These are phyloP conservation scores for Littorina saxatilis DNA, from an alignment of 1,140 invertebrate species.

Conservation along the genomic window DNA sequence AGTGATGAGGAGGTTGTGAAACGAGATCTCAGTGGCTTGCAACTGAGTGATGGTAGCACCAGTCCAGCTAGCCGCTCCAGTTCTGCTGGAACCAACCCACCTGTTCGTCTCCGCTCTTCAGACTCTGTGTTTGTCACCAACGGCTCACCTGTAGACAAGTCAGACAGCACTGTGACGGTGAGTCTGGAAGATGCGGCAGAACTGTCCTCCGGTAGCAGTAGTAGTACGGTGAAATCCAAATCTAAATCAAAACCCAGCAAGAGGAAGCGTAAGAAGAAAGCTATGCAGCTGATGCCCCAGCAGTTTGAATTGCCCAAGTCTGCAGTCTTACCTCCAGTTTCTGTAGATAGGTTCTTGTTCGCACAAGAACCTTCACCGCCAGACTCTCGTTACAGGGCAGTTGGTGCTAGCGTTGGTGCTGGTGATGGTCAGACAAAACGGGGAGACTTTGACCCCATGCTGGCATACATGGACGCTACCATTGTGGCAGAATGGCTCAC, in stretches of 20 bases:
- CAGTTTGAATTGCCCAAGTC: constrained; percentile 65
- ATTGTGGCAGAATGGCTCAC: constrained; percentile 72
- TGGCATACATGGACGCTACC: constrained; percentile 72
- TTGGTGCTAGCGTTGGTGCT: constrained; percentile 33
- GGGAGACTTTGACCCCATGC: constrained; percentile 69
- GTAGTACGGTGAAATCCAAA: constrained; percentile 17
- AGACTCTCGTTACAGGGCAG: constrained; percentile 5
- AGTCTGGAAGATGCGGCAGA: neutral
- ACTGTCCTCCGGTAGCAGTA: constrained; percentile 2
- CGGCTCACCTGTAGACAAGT: constrained; percentile 56
- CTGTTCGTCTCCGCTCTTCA: constrained; percentile 50
- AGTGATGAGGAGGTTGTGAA: constrained; percentile 57
- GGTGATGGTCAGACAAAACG: constrained; percentile 14
- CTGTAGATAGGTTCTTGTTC: neutral
- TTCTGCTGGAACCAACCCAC: constrained; percentile 29
- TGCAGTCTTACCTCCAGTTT: constrained; percentile 60
- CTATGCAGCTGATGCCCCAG: constrained; percentile 44
- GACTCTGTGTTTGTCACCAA: constrained; percentile 71
- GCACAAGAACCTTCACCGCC: constrained; percentile 12
- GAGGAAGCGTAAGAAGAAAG: constrained; percentile 60
- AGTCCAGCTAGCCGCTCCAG: neutral
- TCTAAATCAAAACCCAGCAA: constrained; percentile 53
- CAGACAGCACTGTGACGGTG: constrained; percentile 18
- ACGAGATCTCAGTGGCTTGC: constrained; percentile 14
- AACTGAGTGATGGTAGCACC: neutral